phyloP scores from a whole-genome alignment of 2,888 invertebrate genomes.

The Agrypnus murinus region DNA sequence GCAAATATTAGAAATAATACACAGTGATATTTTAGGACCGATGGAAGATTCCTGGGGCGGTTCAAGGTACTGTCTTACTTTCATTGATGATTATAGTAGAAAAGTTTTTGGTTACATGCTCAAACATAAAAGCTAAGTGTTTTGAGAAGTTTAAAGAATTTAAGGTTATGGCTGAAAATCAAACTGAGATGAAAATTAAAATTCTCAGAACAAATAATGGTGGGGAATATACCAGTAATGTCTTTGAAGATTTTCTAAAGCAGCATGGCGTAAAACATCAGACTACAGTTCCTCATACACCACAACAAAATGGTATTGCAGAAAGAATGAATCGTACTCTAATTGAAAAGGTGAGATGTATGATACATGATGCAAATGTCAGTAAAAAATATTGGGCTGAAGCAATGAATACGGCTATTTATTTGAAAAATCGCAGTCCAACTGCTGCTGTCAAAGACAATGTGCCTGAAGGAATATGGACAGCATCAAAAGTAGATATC shows the following conservation, averaged over 20 bases:
- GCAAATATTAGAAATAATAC: too few species aligned
- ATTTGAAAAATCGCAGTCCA: not conserved
- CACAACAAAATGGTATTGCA: constrained; percentile 61
- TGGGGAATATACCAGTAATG: constrained; percentile 47
- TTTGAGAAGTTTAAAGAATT: constrained; percentile 32
- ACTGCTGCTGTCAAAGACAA: not conserved
- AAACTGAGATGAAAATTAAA: constrained; percentile 48
- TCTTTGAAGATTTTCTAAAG: constrained; percentile 49
- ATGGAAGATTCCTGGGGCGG: not conserved
- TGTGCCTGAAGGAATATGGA: not conserved
- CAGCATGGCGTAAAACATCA: constrained; percentile 61
- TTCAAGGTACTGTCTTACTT: constrained; percentile 11
- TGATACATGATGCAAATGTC: constrained; percentile 37
- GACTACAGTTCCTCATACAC: constrained; percentile 58
- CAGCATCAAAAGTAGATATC: not conserved
- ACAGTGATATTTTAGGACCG: not conserved
- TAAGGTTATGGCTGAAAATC: constrained; percentile 43
- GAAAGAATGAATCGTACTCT: constrained; percentile 57
- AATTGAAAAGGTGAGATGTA: constrained; percentile 57
- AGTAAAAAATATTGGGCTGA: constrained; percentile 56
- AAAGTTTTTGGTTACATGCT: constrained; percentile 43
- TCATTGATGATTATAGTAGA: constrained; percentile 25
- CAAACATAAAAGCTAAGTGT: constrained; percentile 56
- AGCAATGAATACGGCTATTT: constrained; percentile 46
- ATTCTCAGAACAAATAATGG: constrained; percentile 52